A percentile compares a stretch with the other conserved stretches of the same genome.
Conservation (phyloP, 1,140 invertebrate genomes). For the Diabrotica virgifera region DNA sequence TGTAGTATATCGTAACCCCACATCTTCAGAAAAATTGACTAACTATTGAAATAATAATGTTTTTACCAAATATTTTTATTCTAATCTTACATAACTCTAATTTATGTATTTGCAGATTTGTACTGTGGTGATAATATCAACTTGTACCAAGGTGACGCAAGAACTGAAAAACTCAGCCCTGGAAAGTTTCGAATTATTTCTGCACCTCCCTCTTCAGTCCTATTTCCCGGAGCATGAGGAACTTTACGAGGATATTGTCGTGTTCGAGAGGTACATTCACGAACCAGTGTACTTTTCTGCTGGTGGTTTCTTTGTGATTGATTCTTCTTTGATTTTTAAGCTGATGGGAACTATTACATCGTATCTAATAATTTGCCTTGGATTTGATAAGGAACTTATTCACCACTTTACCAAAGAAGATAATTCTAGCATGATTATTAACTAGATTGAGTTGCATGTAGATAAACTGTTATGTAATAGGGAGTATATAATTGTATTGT, state of each 20-base stretch:
- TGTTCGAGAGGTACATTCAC: background rate
- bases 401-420: background rate
- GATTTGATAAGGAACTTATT: background rate
- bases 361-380: background rate
- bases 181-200: conserved; percentile 1
- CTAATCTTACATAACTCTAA: no score
- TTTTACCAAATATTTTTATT: no score
- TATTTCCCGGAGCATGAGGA: background rate
- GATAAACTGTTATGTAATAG: no score
- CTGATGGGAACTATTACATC: background rate
- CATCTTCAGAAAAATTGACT: no score
- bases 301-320: background rate
- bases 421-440: no score
- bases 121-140: background rate
- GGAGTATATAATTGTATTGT: no score
- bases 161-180: background rate
- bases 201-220: background rate
- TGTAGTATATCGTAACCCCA: no score
- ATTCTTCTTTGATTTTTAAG: background rate
- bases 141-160: background rate
- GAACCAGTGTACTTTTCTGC: background rate
- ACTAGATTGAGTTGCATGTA: no score
- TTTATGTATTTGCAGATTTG: background rate
- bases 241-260: background rate
- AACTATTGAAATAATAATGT: no score